These are phyloP conservation scores for Chrysaora quinquecirrha DNA, from an alignment of 30 jellyfish, hydroid and myxozoan species.

Conservation along the genomic window DNA sequence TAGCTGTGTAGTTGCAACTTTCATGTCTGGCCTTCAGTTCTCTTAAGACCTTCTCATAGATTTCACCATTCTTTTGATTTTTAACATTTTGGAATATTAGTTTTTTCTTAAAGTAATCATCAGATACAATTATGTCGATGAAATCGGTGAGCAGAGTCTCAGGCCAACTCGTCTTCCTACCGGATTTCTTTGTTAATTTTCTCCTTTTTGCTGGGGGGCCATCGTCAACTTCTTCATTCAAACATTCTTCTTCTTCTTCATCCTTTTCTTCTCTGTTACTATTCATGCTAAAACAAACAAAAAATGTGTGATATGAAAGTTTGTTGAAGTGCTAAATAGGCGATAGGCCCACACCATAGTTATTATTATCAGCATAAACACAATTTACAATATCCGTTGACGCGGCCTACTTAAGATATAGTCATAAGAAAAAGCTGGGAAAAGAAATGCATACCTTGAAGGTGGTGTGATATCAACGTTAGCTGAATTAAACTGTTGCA, in stretches of 20 bases:
- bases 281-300: not conserved
- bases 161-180: slow-evolving; percentile 54
- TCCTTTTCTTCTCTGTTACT: slow-evolving; percentile 8
- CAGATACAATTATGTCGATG: slow-evolving; percentile 50
- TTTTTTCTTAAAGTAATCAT: slow-evolving; percentile 43
- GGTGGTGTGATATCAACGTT: slow-evolving; percentile 33
- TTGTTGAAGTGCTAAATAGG: not conserved
- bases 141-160: slow-evolving; percentile 44
- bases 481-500: slow-evolving; percentile 41
- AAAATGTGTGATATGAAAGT: not conserved
- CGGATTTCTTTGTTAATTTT: slow-evolving; percentile 16
- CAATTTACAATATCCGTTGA: not conserved
- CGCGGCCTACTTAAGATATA: not conserved
- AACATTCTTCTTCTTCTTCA: not conserved
- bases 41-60: slow-evolving; percentile 31
- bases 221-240: not conserved
- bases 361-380: not conserved
- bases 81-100: slow-evolving; percentile 50
- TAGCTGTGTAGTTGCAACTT: slow-evolving; percentile 52
- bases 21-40: slow-evolving; percentile 57
- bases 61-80: slow-evolving; percentile 42
- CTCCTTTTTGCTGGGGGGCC: slow-evolving; percentile 5
- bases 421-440: slow-evolving; percentile 7
- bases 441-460: slow-evolving; percentile 52
- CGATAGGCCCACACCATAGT: not conserved